Percentiles rank a stretch among this genome's conserved stretches.
Evolutionary conservation across 92 coral and sea anemone genomes (phyloP).

Genomic region (Siderastrea radians): DNA sequence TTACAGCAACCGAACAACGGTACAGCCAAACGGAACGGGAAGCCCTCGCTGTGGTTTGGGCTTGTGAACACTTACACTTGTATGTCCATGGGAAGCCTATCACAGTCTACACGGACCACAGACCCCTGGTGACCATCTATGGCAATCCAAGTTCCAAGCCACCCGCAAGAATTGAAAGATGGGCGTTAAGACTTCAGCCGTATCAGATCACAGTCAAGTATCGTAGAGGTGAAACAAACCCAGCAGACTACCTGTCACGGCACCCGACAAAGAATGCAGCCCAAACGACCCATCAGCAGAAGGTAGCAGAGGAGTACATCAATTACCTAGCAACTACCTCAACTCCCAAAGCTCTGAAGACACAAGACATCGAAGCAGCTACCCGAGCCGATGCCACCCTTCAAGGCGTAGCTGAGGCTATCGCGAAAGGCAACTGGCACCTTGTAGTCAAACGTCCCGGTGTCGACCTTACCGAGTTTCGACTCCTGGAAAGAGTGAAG

Average conservation of each 20-base stretch:
- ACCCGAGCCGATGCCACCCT: conserved; percentile 5
- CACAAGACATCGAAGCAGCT: conserved; percentile 50
- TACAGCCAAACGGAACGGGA: conserved; percentile 31
- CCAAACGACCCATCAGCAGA: too few species aligned
- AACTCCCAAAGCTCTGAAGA: conserved; percentile 62
- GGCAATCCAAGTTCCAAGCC: conserved; percentile 37
- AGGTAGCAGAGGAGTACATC: conserved; percentile 61
- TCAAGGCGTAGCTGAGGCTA: conserved; percentile 55
- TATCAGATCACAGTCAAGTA: conserved; percentile 54
- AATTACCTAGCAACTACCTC: conserved; percentile 51
- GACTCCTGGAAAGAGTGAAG: conserved; percentile 44
- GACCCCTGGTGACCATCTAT: too few species aligned
- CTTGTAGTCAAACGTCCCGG: neutral
- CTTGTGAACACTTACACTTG: neutral
- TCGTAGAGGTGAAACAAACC: conserved; percentile 42
- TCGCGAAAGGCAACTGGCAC: conserved; percentile 59
- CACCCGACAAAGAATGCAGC: conserved; percentile 48
- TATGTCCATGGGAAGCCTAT: too few species aligned
- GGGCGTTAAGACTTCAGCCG: conserved; percentile 61
- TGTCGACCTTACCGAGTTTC: neutral
- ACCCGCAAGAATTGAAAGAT: conserved; percentile 59
- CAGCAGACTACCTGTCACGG: conserved; percentile 60
- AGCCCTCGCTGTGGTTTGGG: conserved; percentile 28
- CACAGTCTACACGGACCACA: too few species aligned
- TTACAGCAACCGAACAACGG: conserved; percentile 48